Evolutionary conservation across 2,888 invertebrate species (phyloP), one percentile per base, ranked within the genome.

Genomic region (Alcis repandata): DNA sequence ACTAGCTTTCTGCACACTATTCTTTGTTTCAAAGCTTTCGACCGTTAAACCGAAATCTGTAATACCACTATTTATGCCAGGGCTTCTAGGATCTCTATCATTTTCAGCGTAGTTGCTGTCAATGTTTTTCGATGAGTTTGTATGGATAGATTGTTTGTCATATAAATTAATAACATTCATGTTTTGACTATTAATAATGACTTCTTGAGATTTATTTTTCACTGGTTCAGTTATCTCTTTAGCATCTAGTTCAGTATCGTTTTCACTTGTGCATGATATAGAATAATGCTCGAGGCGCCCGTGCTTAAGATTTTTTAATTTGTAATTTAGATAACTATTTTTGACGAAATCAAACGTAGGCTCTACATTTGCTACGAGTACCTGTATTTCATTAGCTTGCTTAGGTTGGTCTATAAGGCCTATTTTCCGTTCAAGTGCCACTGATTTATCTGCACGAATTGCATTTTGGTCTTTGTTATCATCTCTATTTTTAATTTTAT

Each of bases 251-350:
- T 71, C 69, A 3, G 15, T 40, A 36, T 63, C 59, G 40, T 65
- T 70, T 33, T 76, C 76, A 46, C 67, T 75, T 11, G 68, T 20
- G 32, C 70, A 53, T 11, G 85, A 75, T 67, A 89, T 82, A 7
- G 90, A 88, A 71, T 79, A 76, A 52, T 85, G 84, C 73, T 91
- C 86, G 45, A 90, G 63, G 48, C 67, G 79, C 19, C 87, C 80
- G 17, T 71, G 72, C 51, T 83, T 76, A 10, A 91, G 77, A 59
- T 76, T 74, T 68, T 86, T 83, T 52, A 87, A 73, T 82, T 90
- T 91, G 68, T 88, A 84, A 72, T 84, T 81, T 22, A 84, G 68
- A 70, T 90, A 90, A 59, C 71, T 79, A 62, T 60, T 86, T 79
- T 71, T 85, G 1, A 84, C 74, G 54, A 77, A 79, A 57, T 86